A percentile compares a stretch with the other conserved stretches of the same genome.
These are phyloP conservation scores for Stegana nigrithorax DNA, from an alignment of 2,888 invertebrate genomes.

Conservation along the genomic window DNA sequence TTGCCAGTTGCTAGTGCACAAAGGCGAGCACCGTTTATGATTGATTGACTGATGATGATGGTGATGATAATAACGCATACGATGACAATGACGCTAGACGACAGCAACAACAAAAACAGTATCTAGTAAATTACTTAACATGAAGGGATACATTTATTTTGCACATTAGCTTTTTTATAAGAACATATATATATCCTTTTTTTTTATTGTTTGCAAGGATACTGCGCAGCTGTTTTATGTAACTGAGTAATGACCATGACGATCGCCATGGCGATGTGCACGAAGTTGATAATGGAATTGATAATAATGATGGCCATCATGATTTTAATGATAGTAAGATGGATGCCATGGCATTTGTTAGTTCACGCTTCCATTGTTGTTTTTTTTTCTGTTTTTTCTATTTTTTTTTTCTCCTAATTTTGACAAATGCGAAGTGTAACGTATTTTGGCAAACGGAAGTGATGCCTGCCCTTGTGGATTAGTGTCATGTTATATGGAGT, in stretches of 20 bases:
- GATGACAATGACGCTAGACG: too few species aligned
- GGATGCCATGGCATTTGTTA: not conserved
- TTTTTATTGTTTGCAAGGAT: too few species aligned
- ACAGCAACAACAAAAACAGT: too few species aligned
- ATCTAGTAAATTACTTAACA: not conserved
- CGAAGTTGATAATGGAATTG: not conserved
- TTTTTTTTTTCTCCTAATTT: too few species aligned
- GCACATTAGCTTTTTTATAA: too few species aligned
- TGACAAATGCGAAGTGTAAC: not conserved
- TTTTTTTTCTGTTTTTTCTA: too few species aligned
- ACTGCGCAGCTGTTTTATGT: not conserved
- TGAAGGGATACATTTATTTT: not conserved
- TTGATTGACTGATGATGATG: not conserved
- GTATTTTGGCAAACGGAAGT: constrained; percentile 33
- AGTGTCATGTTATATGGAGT: constrained; percentile 29
- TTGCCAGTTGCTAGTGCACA: not conserved
- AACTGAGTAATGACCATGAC: not conserved
- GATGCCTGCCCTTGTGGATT: constrained; percentile 46
- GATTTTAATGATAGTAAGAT: not conserved
- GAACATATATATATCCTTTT: too few species aligned
- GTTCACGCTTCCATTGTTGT: too few species aligned
- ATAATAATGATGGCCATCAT: too few species aligned
- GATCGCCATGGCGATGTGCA: not conserved
- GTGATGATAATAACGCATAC: too few species aligned
- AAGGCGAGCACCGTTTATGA: not conserved